Evolutionary conservation across 2,888 invertebrate species (phyloP).

Genomic region (Chrysodeixis includens): DNA sequence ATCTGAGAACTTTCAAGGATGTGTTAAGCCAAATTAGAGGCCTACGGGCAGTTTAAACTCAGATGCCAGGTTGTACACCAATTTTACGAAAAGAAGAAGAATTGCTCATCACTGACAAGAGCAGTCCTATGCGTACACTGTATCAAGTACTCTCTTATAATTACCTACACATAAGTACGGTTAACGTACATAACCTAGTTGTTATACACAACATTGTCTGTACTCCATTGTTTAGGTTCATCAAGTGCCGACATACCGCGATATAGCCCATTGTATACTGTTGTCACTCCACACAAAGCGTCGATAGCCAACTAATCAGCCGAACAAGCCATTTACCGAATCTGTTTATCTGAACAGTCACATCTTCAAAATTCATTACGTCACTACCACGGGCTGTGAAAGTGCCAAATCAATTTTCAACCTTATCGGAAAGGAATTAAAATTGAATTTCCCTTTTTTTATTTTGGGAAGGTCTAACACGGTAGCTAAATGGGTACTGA

Average conservation of each 20-base stretch:
- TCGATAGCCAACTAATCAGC: conserved; percentile 6
- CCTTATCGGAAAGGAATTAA: conserved; percentile 43
- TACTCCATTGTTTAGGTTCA: background rate
- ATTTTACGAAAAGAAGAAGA: too few relatives aligned
- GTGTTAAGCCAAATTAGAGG: too few relatives aligned
- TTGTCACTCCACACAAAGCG: conserved; percentile 3
- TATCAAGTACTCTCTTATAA: too few relatives aligned
- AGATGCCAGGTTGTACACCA: too few relatives aligned
- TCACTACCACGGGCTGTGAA: conserved; percentile 16
- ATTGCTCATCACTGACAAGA: too few relatives aligned
- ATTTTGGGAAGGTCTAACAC: conserved; percentile 9
- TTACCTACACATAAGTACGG: background rate
- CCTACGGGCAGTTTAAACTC: too few relatives aligned
- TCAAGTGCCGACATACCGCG: background rate
- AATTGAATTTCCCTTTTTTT: conserved; percentile 35
- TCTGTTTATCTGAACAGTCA: conserved; percentile 22
- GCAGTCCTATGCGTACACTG: too few relatives aligned
- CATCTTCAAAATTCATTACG: conserved; percentile 37
- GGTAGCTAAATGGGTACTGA: conserved; percentile 25
- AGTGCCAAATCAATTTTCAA: conserved; percentile 33
- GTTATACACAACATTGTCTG: background rate
- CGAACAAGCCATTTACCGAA: conserved; percentile 22
- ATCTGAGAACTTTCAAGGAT: too few relatives aligned
- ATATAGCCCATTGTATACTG: background rate
- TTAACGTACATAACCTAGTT: background rate